phyloP scores from a whole-genome alignment of 2,888 invertebrate species.

The Poecilus cupreus region DNA sequence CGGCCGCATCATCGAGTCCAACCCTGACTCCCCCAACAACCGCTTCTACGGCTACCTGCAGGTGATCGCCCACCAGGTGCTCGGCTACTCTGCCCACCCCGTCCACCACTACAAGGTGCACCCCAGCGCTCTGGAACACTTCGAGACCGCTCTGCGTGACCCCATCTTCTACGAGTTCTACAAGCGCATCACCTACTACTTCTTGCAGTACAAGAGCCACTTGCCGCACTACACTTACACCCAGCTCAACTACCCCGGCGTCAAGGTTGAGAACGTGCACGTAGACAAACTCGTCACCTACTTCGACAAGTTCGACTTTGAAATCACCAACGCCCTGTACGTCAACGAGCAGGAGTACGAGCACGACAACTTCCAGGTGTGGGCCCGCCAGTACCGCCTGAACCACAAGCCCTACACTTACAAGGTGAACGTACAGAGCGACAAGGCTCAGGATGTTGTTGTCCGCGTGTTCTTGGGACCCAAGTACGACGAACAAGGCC shows the following conservation, averaged over 20 bases:
- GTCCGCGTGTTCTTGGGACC: slow-evolving; percentile 83
- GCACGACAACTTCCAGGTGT: background rate
- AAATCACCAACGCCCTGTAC: background rate
- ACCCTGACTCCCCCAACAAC: too few species aligned
- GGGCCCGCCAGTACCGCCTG: slow-evolving; percentile 74
- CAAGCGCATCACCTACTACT: slow-evolving; percentile 23
- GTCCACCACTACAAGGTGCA: slow-evolving; percentile 70
- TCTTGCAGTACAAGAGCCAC: slow-evolving; percentile 50
- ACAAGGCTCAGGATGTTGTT: slow-evolving; percentile 76
- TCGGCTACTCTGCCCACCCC: slow-evolving; percentile 69
- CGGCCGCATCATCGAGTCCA: too few species aligned
- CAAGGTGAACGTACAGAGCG: slow-evolving; percentile 76
- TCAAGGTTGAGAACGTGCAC: slow-evolving; percentile 63
- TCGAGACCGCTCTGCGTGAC: slow-evolving; percentile 23
- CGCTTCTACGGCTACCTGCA: too few species aligned
- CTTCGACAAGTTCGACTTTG: slow-evolving; percentile 23
- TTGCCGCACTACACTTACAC: slow-evolving; percentile 66
- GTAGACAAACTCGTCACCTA: slow-evolving; percentile 61
- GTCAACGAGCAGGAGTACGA: slow-evolving; percentile 63
- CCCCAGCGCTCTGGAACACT: slow-evolving; percentile 67
- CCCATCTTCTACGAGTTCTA: slow-evolving; percentile 37
- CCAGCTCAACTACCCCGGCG: slow-evolving; percentile 61
- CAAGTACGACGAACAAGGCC: slow-evolving; percentile 78
- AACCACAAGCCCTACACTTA: slow-evolving; percentile 80
- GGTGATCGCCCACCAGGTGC: slow-evolving; percentile 71